Conservation (phyloP, 2,113 vertebrate genomes). For the Clarias gariepinus region DNA sequence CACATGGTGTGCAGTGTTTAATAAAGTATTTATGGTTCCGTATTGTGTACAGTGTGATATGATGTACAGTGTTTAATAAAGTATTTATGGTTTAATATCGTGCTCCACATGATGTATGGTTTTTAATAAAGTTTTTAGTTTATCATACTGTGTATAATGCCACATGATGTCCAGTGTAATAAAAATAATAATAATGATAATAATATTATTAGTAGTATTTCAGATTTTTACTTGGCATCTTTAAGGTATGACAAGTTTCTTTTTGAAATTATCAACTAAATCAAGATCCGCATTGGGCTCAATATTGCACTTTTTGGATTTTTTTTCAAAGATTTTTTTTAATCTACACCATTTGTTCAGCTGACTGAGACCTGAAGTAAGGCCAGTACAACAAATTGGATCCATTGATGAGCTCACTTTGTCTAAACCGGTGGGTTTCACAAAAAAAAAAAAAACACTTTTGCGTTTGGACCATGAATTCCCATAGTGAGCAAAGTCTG, state of each 20-base stretch:
- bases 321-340: slow-evolving; percentile 77
- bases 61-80: no score
- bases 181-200: no score
- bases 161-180: not conserved
- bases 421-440: slow-evolving; percentile 63
- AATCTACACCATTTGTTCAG: slow-evolving; percentile 82
- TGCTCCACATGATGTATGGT: not conserved
- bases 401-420: slow-evolving; percentile 79
- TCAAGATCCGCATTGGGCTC: slow-evolving; percentile 81
- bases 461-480: slow-evolving; percentile 69
- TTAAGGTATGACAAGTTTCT: slow-evolving; percentile 69
- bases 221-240: slow-evolving; percentile 66
- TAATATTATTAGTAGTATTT: slow-evolving; percentile 57
- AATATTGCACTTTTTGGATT: slow-evolving; percentile 72
- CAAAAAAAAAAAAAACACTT: slow-evolving; percentile 43
- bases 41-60: no score
- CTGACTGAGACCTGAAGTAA: slow-evolving; percentile 68
- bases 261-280: slow-evolving; percentile 72
- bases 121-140: not conserved
- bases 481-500: slow-evolving; percentile 65
- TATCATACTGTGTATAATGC: no score
- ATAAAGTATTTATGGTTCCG: no score
- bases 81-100: no score
- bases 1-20: no score
- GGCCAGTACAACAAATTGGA: slow-evolving; percentile 74